Percentiles rank a stretch among this genome's conserved stretches.
These are phyloP conservation scores for Manduca sexta DNA, from an alignment of 1,140 invertebrate species.

Conservation along the genomic window DNA sequence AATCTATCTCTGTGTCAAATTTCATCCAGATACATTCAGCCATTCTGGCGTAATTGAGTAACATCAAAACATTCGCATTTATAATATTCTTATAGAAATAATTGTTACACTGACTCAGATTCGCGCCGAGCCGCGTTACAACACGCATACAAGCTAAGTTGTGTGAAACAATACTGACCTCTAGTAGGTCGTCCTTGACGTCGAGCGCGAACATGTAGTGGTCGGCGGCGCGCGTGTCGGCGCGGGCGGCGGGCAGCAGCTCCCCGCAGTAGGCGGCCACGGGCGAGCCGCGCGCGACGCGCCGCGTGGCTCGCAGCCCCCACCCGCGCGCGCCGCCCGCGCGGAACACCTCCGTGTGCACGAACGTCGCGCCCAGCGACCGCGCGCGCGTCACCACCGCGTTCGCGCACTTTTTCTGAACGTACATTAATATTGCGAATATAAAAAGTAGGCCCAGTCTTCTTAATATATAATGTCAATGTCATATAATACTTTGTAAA, in stretches of 20 bases:
- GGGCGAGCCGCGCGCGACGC: slow-evolving; percentile 86
- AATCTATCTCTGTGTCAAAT: too few relatives aligned
- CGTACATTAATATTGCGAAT: background rate
- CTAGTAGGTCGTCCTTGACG: slow-evolving; percentile 49
- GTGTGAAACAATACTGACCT: too few relatives aligned
- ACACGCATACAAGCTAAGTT: too few relatives aligned
- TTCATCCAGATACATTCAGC: too few relatives aligned
- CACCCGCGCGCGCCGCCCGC: slow-evolving; percentile 78
- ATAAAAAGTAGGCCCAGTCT: too few relatives aligned
- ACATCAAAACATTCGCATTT: too few relatives aligned
- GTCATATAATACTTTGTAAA: too few relatives aligned
- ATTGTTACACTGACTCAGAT: too few relatives aligned
- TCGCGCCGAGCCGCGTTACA: too few relatives aligned
- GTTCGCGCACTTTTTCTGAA: slow-evolving; percentile 34
- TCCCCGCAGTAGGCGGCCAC: slow-evolving; percentile 93
- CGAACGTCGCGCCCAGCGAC: slow-evolving; percentile 30
- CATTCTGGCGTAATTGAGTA: too few relatives aligned
- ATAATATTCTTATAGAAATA: too few relatives aligned
- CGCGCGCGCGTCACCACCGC: slow-evolving; percentile 25
- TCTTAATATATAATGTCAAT: too few relatives aligned
- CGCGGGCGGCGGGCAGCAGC: slow-evolving; percentile 87
- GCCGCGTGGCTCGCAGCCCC: slow-evolving; percentile 84
- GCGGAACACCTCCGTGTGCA: slow-evolving; percentile 41
- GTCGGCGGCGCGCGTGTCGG: slow-evolving; percentile 89
- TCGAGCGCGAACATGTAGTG: slow-evolving; percentile 94